Base-by-base conservation (phyloP, 1,140 invertebrate species). In the Drosophila pectinifera region DNA sequence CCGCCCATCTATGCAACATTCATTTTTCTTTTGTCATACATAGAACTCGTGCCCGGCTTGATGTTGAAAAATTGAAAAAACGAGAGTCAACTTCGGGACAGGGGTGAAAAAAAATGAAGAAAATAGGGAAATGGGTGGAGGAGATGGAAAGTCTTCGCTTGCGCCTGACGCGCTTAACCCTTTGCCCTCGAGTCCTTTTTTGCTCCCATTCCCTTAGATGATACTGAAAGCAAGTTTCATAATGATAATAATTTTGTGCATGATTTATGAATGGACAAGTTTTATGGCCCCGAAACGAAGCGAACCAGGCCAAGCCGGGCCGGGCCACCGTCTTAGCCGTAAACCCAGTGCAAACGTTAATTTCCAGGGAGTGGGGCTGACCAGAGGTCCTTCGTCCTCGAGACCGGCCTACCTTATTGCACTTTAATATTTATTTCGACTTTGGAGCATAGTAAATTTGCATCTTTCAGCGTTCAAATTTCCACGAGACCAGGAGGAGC, bases 371-470 rank as follows among this genome's bases (percentile, higher is more conserved):
- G 22, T 24, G 34, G 48, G 51, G 41, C 41, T 55, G 67, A 38
- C 63, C 64, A 67, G 18, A 36, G 65, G 31, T 53, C 18, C 61
- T 49, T 28, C 13, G 36, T 46, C 61, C 41, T 42, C 43, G 26
- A 64, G 59, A 64, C 64, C 18, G 34, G 14, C 43, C 63, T 41
- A 72, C 78, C 69, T 75, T 75, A 84, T 80, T 89, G 88, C 77
- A 89, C 85, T 89, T 84, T 89, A 89, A 90, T 89, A 89, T 89
- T 89, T 89, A 89, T 89, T 89, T 84, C 81, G 83, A 85, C 85
- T 86, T 82, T 75, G 54, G 77, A 84, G 77, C 74, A 49, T 74
- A 78, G 77, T 89, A 90, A 89, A 89, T 89, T 89, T 89, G 69
- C 84, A 89, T 90, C 84, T 90, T 89, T 89, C 80, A 84, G 73